phyloP scores from a whole-genome alignment of 37 sponge, comb jelly and placozoan genomes.

The Corticium candelabrum region DNA sequence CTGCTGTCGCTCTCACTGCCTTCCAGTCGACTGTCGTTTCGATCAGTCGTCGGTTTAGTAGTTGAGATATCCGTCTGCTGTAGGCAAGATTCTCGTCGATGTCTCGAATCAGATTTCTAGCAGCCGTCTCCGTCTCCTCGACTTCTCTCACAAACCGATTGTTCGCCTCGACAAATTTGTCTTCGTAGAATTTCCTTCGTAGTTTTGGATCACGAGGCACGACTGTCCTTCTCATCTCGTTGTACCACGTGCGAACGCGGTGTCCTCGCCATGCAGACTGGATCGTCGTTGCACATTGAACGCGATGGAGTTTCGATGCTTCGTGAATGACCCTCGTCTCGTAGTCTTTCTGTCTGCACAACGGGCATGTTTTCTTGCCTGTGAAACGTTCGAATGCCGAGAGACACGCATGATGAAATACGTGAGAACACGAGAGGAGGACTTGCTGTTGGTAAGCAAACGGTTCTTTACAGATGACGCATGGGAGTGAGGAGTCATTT shows the following conservation, averaged over 20 bases:
- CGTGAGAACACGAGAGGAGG: slow-evolving; percentile 38
- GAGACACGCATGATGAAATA: slow-evolving; percentile 84
- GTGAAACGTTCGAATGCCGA: slow-evolving; percentile 68
- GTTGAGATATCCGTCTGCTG: no score
- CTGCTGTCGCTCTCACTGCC: not conserved
- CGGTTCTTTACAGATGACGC: slow-evolving; percentile 82
- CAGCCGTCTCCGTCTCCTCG: not conserved
- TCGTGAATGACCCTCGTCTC: slow-evolving; percentile 73
- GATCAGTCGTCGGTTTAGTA: no score
- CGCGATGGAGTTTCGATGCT: slow-evolving; percentile 41
- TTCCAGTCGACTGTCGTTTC: not conserved
- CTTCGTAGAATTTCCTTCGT: slow-evolving; percentile 55
- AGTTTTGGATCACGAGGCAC: slow-evolving; percentile 75
- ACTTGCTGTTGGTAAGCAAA: slow-evolving; percentile 59
- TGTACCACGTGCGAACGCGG: slow-evolving; percentile 60
- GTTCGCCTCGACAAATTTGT: slow-evolving; percentile 28
- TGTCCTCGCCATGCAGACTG: slow-evolving; percentile 83
- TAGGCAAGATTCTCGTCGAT: not conserved
- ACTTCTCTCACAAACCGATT: not conserved
- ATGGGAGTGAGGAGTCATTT: slow-evolving; percentile 69
- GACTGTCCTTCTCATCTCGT: slow-evolving; percentile 14
- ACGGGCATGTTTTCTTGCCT: slow-evolving; percentile 52
- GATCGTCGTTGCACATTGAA: slow-evolving; percentile 60
- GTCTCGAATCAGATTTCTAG: not conserved
- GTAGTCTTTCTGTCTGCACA: slow-evolving; percentile 68